Base-by-base conservation (phyloP, 2,888 invertebrate genomes). In the Heliothis peltigera region DNA sequence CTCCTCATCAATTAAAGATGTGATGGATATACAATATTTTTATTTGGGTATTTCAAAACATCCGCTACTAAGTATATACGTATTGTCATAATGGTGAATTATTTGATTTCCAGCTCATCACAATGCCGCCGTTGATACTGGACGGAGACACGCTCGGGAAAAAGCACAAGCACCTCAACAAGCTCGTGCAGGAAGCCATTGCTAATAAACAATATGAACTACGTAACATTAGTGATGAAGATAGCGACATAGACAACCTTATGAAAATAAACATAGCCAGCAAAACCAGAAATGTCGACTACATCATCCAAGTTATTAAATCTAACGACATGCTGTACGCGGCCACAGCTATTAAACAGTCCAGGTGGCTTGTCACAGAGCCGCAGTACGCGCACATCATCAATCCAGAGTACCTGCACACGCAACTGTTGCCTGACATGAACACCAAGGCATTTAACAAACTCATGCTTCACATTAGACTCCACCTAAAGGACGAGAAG, bases 321-420 rank as follows among this genome's bases (percentile, higher is more conserved):
- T 85, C 84, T 28, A 80, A 87, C 28, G 92, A 93, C 70, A 87
- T 89, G 84, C 73, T 93, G 39, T 91, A 90, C 64, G 87, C 90
- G 3, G 87, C 92, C 8, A 85, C 87, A 76, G 91, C 88, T 18
- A 87, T 93, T 44, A 92, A 90, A 62, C 80, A 83, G 52, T 84
- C 87, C 44, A 74, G 80, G 17, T 93, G 93, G 93, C 76, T 93
- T 8, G 82, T 93, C 43, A 89, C 86, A 2, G 90, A 93, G 25
- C 70, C 80, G 6, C 78, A 89, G 60, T 91, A 91, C 65, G 84
- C 85, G 5, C 75, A 90, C 69, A 86, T 93, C 52, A 83, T 94
- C 53, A 91, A 93, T 65, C 91, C 93, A 5, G 76, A 88, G 51
- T 88, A 90, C 72, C 76, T 93, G 7, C 72, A 89, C 60, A 72